Percentiles rank a stretch among this genome's conserved stretches.
Conservation (phyloP, 2,888 invertebrate genomes). For the Adelphocoris suturalis region DNA sequence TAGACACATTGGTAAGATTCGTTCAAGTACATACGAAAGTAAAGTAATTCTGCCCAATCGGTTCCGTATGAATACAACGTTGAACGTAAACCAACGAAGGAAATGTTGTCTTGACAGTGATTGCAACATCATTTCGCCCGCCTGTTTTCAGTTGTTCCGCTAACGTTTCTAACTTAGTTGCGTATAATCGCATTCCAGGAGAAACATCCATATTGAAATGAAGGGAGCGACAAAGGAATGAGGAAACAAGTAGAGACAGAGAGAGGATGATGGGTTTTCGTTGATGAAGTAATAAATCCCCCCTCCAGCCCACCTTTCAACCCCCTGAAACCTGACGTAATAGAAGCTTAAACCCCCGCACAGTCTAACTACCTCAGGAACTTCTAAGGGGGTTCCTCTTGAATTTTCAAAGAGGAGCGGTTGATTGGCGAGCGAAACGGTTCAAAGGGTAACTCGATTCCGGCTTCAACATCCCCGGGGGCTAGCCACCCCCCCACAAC, state of each 20-base stretch:
- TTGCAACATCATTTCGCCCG: not conserved
- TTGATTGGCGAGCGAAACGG: conserved; percentile 54
- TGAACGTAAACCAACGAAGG: no score
- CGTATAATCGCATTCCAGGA: conserved; percentile 23
- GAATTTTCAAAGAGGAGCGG: conserved; percentile 40
- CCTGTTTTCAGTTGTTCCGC: not conserved
- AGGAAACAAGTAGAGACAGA: conserved; percentile 30
- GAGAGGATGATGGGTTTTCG: conserved; percentile 55
- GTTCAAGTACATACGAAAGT: no score
- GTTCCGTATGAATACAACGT: no score
- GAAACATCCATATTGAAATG: conserved; percentile 62
- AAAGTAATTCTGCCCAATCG: no score
- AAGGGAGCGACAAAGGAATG: conserved; percentile 59
- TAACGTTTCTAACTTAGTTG: conserved; percentile 42
- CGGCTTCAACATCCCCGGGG: conserved; percentile 46
- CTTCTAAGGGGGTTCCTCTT: conserved; percentile 40
- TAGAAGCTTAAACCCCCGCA: conserved; percentile 50
- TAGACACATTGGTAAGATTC: no score
- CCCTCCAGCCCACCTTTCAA: not conserved
- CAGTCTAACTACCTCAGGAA: conserved; percentile 60
- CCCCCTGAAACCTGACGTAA: conserved; percentile 40
- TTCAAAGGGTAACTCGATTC: conserved; percentile 61
- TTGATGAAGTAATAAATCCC: conserved; percentile 59
- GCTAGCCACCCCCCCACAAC: not conserved
- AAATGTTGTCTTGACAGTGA: not conserved